These are phyloP conservation scores for Hycleus phaleratus DNA, from an alignment of 1,140 invertebrate genomes.

Conservation along the genomic window DNA sequence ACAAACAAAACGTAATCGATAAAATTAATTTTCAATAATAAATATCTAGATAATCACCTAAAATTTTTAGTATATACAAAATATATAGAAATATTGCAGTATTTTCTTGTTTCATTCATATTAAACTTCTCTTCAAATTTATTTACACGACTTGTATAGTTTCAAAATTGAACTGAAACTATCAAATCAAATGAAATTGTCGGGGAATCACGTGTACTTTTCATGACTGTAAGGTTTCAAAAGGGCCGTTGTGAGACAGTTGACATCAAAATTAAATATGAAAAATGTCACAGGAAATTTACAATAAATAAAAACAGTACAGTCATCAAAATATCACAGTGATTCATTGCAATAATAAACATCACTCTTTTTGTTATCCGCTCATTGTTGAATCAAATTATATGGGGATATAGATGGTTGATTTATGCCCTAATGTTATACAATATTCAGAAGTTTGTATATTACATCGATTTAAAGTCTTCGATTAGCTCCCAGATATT, in stretches of 20 bases:
- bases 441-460: too few relatives aligned
- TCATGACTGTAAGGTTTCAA: too few relatives aligned
- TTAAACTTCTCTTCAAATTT: conserved; percentile 1
- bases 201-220: not conserved
- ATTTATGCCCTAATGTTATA: too few relatives aligned
- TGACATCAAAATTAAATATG: too few relatives aligned
- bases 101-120: not conserved
- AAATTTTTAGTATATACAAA: conserved; percentile 29
- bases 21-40: conserved; percentile 19
- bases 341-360: conserved; percentile 12
- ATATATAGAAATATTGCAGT: conserved; percentile 36
- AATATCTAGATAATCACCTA: conserved; percentile 25
- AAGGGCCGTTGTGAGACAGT: too few relatives aligned
- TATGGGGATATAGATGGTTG: too few relatives aligned
- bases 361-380: conserved; percentile 5
- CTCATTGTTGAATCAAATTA: too few relatives aligned
- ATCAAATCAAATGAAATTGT: conserved; percentile 25
- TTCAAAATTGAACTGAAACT: conserved; percentile 32
- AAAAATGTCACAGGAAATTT: too few relatives aligned
- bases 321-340: conserved; percentile 26
- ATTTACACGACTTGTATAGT: conserved; percentile 35
- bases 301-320: not conserved
- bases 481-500: too few relatives aligned
- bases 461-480: too few relatives aligned
- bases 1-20: too few relatives aligned